Evolutionary conservation across 2,113 vertebrate species (phyloP).

Genomic region (pig (Sus scrofa)): T2T-Sscrofa CM000813.6:158222501-158223000

Average conservation of each 20-base stretch:
- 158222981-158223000: neutral
- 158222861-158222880: too few relatives aligned
- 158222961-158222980: neutral
- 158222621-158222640: too few relatives aligned
- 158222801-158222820: too few relatives aligned
- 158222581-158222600: too few relatives aligned
- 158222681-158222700: neutral
- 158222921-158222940: neutral
- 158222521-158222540: too few relatives aligned
- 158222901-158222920: neutral
- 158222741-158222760: neutral
- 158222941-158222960: neutral
- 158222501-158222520: too few relatives aligned
- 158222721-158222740: neutral
- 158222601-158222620: too few relatives aligned
- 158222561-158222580: too few relatives aligned
- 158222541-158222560: too few relatives aligned
- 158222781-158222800: neutral
- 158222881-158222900: neutral
- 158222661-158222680: neutral
- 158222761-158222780: neutral
- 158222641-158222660: neutral
- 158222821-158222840: too few relatives aligned
- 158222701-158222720: neutral
- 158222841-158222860: too few relatives aligned